Percentiles rank a stretch among this genome's conserved stretches.
phyloP scores from a whole-genome alignment of 2,888 invertebrate genomes.

The Cataglyphis albicans region DNA sequence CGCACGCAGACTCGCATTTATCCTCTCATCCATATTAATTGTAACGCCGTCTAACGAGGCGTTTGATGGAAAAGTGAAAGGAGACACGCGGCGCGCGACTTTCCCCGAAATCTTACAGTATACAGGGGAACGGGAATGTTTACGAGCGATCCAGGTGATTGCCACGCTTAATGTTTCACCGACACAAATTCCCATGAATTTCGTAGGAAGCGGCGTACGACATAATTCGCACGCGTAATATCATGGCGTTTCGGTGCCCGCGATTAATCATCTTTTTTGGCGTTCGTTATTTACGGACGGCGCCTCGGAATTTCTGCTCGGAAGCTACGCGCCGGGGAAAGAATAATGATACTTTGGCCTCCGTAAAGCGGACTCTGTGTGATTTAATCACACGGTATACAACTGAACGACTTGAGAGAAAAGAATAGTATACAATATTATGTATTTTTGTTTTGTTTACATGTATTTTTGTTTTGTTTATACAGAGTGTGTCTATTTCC shows the following conservation, averaged over 20 bases:
- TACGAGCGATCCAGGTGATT: constrained; percentile 28
- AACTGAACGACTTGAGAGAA: background rate
- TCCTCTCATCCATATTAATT: background rate
- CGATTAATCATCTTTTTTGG: constrained; percentile 60
- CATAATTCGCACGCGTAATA: constrained; percentile 55
- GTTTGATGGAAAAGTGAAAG: constrained; percentile 68
- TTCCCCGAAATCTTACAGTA: constrained; percentile 62
- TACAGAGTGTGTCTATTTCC: no score
- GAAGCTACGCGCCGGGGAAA: constrained; percentile 22
- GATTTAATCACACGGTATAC: constrained; percentile 39
- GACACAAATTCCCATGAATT: constrained; percentile 75
- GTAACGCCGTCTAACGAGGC: constrained; percentile 29
- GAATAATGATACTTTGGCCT: constrained; percentile 29
- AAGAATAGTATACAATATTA: background rate
- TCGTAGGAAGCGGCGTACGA: constrained; percentile 63
- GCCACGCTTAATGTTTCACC: constrained; percentile 67
- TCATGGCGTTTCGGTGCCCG: constrained; percentile 29
- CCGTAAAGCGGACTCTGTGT: constrained; percentile 21
- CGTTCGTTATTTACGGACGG: constrained; percentile 12
- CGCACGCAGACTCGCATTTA: background rate
- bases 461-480: no score
- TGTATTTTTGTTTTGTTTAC: no score
- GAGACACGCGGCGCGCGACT: constrained; percentile 56
- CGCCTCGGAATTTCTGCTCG: constrained; percentile 41
- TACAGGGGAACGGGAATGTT: background rate